These are phyloP conservation scores for Drosophila sordidapex DNA, from an alignment of 2,888 invertebrate genomes.

Conservation along the genomic window DNA sequence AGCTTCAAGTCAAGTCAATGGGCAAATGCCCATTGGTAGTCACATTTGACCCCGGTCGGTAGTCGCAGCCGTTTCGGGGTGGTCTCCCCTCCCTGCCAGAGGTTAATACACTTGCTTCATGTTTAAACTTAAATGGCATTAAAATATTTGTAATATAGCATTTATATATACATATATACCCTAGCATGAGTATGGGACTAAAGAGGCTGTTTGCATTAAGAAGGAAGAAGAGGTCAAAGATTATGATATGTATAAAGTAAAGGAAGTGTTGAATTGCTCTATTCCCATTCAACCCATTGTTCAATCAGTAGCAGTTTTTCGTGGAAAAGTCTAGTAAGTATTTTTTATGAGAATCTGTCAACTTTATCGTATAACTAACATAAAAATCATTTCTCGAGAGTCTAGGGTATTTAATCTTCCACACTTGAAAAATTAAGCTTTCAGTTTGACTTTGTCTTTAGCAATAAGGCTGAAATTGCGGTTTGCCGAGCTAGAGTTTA, in stretches of 20 bases:
- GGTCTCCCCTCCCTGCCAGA: constrained; percentile 44
- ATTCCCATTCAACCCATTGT: neutral
- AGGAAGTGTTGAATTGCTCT: too few species aligned
- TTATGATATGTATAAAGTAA: too few species aligned
- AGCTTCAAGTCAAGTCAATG: constrained; percentile 34
- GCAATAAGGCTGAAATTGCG: constrained; percentile 29
- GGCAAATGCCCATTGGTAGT: constrained; percentile 41
- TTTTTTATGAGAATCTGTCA: neutral
- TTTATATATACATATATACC: constrained; percentile 27
- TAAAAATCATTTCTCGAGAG: neutral
- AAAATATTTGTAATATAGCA: constrained; percentile 80
- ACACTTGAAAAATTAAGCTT: rapidly evolving
- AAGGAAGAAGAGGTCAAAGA: neutral
- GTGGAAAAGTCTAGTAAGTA: neutral
- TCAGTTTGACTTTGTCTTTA: constrained; percentile 72
- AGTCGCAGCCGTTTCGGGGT: constrained; percentile 58
- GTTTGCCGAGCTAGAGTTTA: constrained; percentile 37
- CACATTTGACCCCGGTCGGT: constrained; percentile 54
- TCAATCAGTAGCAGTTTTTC: neutral
- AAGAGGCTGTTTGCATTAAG: neutral
- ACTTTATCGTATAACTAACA: neutral
- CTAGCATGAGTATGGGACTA: neutral
- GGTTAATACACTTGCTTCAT: constrained; percentile 76
- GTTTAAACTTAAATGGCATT: constrained; percentile 78
- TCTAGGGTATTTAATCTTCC: constrained; percentile 6